Evolutionary conservation across 2,888 invertebrate genomes (phyloP), one percentile per base, ranked within the genome.

Genomic region (Blastobasis lacticolella): DNA sequence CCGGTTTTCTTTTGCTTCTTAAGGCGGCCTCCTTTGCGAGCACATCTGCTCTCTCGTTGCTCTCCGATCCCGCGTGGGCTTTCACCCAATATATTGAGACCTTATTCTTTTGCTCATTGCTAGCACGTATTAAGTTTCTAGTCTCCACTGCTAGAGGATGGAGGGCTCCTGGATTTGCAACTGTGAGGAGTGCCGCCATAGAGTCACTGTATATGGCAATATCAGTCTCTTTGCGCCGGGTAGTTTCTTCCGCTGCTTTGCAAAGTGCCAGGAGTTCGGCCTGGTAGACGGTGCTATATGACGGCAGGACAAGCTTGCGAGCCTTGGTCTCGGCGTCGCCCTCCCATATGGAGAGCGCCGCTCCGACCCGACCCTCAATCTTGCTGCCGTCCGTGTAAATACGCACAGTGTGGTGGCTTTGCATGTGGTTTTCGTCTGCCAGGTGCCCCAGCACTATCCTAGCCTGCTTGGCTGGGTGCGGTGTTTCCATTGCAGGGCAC

Each of bases 21-120:
- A 46, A 9, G 0, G 49, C 51, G 1, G 58, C 53, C 4, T 55
- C 50, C n/a, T 59, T 61, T 0, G 57, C 57, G 0, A 60, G 52
- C 4, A 52, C 10, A 41, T 59, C 57, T 0, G 59, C 62, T 4
- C 59, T 45, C 37, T 60, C 58, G 36, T 57, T 61, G 0, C 57
- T 57, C 10, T 42, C 45, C 5, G 54, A 10, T 5, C 57, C 57
- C 0, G 50, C 58, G 7, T 60, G 60, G 0, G 60, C 59, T 46
- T 57, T 59, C 0, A 58, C 46, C 58, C 59, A 62, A 46, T 38
- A 56, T 0, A 61, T 23, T 0, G 23, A 6, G 0, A 57, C 36
- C 0, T 4, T 10, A 51, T 51, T 48, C 5, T 23, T 10, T 8
- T 49, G 49, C 1, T 1, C 3, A 1, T 8, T 4, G 10, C 5